These are phyloP conservation scores for Tinea semifulvella DNA, from an alignment of 2,888 invertebrate genomes.

Conservation along the genomic window DNA sequence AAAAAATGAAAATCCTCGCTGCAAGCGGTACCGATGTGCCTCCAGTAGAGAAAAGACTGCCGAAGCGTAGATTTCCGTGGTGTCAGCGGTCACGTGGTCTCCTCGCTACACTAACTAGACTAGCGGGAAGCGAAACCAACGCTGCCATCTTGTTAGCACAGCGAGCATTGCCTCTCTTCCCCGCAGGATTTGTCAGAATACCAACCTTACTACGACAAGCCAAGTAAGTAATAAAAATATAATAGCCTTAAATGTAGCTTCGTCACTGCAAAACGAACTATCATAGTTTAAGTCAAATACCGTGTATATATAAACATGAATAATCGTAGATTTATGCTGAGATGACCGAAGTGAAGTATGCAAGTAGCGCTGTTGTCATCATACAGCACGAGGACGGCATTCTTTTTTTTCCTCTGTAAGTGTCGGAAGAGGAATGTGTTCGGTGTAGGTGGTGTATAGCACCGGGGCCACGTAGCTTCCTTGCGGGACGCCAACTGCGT, in stretches of 20 bases:
- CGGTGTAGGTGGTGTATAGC: too few species aligned
- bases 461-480: too few species aligned
- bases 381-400: neutral
- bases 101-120: constrained; percentile 24
- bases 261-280: too few species aligned
- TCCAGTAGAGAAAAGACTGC: constrained; percentile 50
- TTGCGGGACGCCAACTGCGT: too few species aligned
- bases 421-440: too few species aligned
- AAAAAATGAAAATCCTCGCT: constrained; percentile 32
- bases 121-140: constrained; percentile 24
- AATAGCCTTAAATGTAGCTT: too few species aligned
- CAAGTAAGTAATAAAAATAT: constrained; percentile 52
- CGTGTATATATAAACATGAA: too few species aligned
- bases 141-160: constrained; percentile 63
- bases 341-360: too few species aligned
- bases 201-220: constrained; percentile 62
- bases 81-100: constrained; percentile 41
- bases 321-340: too few species aligned
- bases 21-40: neutral
- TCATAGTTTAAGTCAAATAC: too few species aligned
- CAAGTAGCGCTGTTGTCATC: too few species aligned
- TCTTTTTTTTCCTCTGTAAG: too few species aligned
- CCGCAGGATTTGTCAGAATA: constrained; percentile 72
- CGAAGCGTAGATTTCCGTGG: constrained; percentile 80
- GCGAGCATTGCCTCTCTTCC: constrained; percentile 73